A percentile compares a stretch with the other conserved stretches of the same genome.
These are phyloP conservation scores for Drosophila rubida DNA, from an alignment of 2,888 invertebrate genomes.

Conservation along the genomic window DNA sequence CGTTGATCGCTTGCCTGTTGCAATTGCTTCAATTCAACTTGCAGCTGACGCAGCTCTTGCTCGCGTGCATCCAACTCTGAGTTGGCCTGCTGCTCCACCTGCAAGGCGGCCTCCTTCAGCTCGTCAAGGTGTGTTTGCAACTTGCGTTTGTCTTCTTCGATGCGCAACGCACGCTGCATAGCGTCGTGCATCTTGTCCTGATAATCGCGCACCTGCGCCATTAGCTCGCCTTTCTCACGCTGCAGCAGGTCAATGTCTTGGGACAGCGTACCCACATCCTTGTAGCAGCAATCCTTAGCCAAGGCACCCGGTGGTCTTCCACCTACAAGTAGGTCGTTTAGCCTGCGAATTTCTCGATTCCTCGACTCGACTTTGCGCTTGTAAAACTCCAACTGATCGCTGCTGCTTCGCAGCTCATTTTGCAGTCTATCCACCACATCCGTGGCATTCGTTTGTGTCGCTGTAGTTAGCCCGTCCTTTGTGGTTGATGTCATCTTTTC, in stretches of 20 bases:
- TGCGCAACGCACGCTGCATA: conserved; percentile 90
- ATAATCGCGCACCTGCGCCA: conserved; percentile 77
- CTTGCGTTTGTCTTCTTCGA: conserved; percentile 90
- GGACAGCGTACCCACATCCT: conserved; percentile 86
- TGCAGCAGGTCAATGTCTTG: conserved; percentile 87
- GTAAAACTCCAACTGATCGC: conserved; percentile 85
- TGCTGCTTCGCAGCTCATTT: conserved; percentile 84
- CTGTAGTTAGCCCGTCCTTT: conserved; percentile 63
- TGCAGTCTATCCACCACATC: conserved; percentile 84
- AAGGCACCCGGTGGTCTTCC: conserved; percentile 89
- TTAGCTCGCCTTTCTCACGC: conserved; percentile 86
- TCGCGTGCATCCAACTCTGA: conserved; percentile 88
- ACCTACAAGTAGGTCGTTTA: conserved; percentile 89
- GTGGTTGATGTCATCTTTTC: conserved; percentile 65
- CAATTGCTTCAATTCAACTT: conserved; percentile 63
- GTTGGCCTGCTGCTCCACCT: conserved; percentile 92
- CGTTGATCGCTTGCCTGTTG: conserved; percentile 42
- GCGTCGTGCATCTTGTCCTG: conserved; percentile 89
- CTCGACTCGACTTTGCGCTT: conserved; percentile 85
- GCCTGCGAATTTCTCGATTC: conserved; percentile 90
- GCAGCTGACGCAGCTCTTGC: conserved; percentile 81
- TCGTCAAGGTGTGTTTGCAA: conserved; percentile 90
- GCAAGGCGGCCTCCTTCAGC: conserved; percentile 90
- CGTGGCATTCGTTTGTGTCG: conserved; percentile 62
- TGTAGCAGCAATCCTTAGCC: conserved; percentile 88